Conservation (phyloP, 2,888 invertebrate genomes). For the Coelopa pilipes region DNA sequence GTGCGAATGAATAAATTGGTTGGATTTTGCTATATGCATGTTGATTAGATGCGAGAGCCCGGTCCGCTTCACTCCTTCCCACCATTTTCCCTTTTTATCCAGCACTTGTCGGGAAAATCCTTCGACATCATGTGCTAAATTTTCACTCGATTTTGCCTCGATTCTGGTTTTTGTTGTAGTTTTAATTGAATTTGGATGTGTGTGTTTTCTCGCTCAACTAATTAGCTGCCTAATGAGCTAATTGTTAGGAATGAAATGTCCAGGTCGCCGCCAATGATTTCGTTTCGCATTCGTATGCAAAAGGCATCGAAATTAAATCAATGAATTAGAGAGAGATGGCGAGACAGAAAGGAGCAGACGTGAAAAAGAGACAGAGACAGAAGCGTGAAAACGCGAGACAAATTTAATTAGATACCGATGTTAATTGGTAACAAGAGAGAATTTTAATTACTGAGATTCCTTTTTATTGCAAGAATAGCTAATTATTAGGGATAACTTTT, state of each 20-base stretch:
- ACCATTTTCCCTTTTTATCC: background rate
- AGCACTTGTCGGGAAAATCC: conserved; percentile 1
- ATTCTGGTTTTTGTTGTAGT: background rate
- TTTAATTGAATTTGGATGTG: conserved; percentile 25
- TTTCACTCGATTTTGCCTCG: too few species aligned
- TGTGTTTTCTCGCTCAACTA: conserved; percentile 2
- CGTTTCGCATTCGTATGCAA: too few species aligned
- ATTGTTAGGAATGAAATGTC: conserved; percentile 15
- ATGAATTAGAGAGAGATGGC: background rate
- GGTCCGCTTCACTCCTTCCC: too few species aligned
- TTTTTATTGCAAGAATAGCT: too few species aligned
- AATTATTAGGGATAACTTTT: too few species aligned
- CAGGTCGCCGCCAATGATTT: too few species aligned
- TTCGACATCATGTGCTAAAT: too few species aligned
- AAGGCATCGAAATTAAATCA: background rate
- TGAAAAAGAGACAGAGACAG: too few species aligned
- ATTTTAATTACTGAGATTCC: too few species aligned
- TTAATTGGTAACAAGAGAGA: too few species aligned
- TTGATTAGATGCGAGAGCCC: conserved; percentile 10
- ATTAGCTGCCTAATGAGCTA: conserved; percentile 23
- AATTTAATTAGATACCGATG: too few species aligned
- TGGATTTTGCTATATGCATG: conserved; percentile 12
- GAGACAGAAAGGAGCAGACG: background rate
- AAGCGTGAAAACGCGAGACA: too few species aligned
- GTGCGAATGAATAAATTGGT: conserved; percentile 1